A percentile compares a stretch with the other conserved stretches of the same genome.
Evolutionary conservation across 2,888 invertebrate species (phyloP).

Genomic region (Coremacera marginata): DNA sequence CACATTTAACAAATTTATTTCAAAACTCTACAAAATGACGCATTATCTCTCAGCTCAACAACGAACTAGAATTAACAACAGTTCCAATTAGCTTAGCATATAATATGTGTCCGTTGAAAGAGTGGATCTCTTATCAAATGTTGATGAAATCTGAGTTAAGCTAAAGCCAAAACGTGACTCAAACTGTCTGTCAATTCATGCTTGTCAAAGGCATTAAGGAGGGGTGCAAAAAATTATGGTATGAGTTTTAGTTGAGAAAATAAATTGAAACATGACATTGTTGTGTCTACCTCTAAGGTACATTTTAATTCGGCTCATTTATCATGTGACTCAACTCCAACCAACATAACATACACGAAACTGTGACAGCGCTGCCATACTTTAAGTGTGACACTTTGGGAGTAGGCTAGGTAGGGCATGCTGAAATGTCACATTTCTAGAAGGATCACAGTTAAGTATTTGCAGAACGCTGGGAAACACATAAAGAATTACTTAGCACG

Average conservation of each 20-base stretch:
- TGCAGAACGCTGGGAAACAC: constrained; percentile 54
- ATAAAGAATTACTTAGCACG: constrained; percentile 24
- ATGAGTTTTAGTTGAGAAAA: background rate
- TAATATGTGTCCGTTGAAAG: background rate
- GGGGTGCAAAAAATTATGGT: background rate
- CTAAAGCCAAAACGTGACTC: background rate
- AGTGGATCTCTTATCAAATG: background rate
- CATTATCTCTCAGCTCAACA: no score
- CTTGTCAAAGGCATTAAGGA: background rate
- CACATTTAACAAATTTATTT: no score
- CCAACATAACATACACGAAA: no score
- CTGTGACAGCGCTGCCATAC: no score
- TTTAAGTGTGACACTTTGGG: no score
- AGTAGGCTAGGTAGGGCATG: background rate
- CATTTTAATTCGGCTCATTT: constrained; percentile 8
- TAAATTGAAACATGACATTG: constrained; percentile 1
- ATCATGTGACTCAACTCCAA: background rate
- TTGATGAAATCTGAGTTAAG: background rate
- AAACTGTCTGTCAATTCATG: background rate
- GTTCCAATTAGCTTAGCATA: background rate
- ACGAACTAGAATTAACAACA: no score
- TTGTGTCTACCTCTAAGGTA: background rate
- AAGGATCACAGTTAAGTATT: constrained; percentile 49
- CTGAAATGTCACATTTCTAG: background rate
- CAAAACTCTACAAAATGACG: no score